Conservation (phyloP, 1,140 invertebrate genomes). For the Megalopta genalis region DNA sequence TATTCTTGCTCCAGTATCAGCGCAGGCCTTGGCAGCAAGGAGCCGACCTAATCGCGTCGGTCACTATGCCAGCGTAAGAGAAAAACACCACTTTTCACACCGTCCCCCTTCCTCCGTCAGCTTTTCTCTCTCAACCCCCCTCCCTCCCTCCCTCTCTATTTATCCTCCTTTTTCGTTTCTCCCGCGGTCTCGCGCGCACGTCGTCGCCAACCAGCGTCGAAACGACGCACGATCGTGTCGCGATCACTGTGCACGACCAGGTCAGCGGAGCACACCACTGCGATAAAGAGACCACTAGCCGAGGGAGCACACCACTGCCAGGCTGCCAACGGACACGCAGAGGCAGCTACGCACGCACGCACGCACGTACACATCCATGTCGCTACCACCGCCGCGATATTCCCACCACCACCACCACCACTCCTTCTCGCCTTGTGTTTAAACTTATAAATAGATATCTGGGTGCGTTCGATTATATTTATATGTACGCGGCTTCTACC, state of each 20-base stretch:
- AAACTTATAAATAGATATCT: conserved; percentile 75
- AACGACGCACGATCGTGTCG: too few species aligned
- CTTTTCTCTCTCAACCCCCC: too few species aligned
- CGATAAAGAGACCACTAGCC: conserved; percentile 1
- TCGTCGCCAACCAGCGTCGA: too few species aligned
- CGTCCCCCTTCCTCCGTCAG: too few species aligned
- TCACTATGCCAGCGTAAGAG: too few species aligned
- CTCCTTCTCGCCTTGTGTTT: conserved; percentile 56
- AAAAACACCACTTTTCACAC: too few species aligned
- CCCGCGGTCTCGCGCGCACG: too few species aligned
- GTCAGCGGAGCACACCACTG: conserved; percentile 19
- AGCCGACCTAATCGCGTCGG: too few species aligned
- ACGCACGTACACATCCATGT: conserved; percentile 1
- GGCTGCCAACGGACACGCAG: not conserved
- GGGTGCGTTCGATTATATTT: conserved; percentile 74
- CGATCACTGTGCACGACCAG: conserved; percentile 6
- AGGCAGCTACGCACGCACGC: conserved; percentile 10
- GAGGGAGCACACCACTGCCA: conserved; percentile 14
- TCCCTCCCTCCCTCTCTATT: too few species aligned
- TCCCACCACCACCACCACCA: conserved; percentile 50
- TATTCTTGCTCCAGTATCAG: too few species aligned
- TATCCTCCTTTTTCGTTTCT: too few species aligned
- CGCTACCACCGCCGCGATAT: conserved; percentile 29
- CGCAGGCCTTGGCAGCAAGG: too few species aligned
- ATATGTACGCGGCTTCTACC: conserved; percentile 57